These are phyloP conservation scores for Caenorhabditis drosophilae DNA, from an alignment of 2,888 invertebrate genomes.

Conservation along the genomic window DNA sequence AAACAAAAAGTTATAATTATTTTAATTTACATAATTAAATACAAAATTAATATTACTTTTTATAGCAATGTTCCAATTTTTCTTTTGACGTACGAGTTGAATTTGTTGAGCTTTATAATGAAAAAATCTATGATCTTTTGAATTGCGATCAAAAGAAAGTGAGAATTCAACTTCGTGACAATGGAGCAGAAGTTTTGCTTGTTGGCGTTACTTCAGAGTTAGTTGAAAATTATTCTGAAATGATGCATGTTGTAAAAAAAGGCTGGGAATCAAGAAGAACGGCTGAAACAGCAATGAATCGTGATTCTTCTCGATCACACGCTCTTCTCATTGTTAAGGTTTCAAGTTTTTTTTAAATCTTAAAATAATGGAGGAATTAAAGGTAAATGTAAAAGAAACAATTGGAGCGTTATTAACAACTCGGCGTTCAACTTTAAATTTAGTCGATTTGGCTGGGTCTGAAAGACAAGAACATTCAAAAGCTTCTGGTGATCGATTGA, in stretches of 20 bases:
- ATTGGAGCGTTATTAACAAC: constrained; percentile 67
- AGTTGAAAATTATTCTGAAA: constrained; percentile 20
- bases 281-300: constrained; percentile 71
- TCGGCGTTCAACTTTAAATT: constrained; percentile 70
- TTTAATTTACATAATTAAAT: not conserved
- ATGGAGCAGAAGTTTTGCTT: constrained; percentile 16
- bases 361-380: too few relatives aligned
- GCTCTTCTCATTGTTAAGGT: constrained; percentile 70
- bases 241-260: constrained; percentile 24
- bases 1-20: constrained; percentile 52
- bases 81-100: constrained; percentile 69
- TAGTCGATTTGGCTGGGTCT: constrained; percentile 72
- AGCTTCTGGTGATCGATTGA: constrained; percentile 69
- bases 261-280: constrained; percentile 70
- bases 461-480: constrained; percentile 71
- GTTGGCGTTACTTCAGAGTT: constrained; percentile 7
- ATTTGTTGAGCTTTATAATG: constrained; percentile 72
- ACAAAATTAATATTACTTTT: too few relatives aligned
- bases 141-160: constrained; percentile 44
- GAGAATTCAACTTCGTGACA: constrained; percentile 26
- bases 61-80: constrained; percentile 68
- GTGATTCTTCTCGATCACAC: constrained; percentile 71
- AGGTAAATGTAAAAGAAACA: constrained; percentile 67
- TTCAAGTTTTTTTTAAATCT: constrained; percentile 16
- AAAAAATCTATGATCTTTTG: constrained; percentile 70